Evolutionary conservation across 2,797 vertebrate genomes (phyloP), one percentile per base, ranked within the genome.

Genomic region (Malacoctenus gilli): DNA sequence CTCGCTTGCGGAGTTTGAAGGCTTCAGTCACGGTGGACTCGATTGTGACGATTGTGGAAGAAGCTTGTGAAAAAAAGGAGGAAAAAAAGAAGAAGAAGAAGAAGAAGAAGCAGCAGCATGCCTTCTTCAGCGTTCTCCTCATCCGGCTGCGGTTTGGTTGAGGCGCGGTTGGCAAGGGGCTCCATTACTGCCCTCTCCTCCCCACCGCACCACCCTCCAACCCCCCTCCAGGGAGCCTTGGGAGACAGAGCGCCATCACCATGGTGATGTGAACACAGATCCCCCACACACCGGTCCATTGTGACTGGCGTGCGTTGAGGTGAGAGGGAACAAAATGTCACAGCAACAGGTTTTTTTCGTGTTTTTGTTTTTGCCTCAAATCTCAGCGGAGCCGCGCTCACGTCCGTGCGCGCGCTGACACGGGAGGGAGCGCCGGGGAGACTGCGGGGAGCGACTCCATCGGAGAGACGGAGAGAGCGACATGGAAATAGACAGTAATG

Each of bases 301-400:
- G 90, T 91, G 91, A 85, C 89, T 87, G 84, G 79, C 80, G 75
- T 87, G 84, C 51, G 84, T 86, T 70, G 84, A 90, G 89, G 91
- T 92, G 88, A 89, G 89, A 89, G 87, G 72, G 85, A 92, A 90
- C 89, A 89, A 91, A 92, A 92, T 92, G 90, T 92, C 91, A 92
- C 88, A 88, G 90, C 92, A 92, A 92, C 91, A 89, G 90, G 81
- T 85, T 87, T 89, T 89, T 62, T 89, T 75, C 77, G 74, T 89
- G 89, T 90, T 91, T 86, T 89, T 91, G 87, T 90, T 91, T 91
- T 90, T 89, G 83, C 80, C 59, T 57, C 62, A 83, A 76, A 65
- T 71, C 89, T 88, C 91, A 0, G 63, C 65, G 84, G 91, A 83
- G 84, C 77, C 87, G 49, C 61, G 63, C 82, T 84, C 77, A 79